These are phyloP conservation scores for Nettapus auritus DNA, from an alignment of 2,113 vertebrate genomes.

Conservation along the genomic window DNA sequence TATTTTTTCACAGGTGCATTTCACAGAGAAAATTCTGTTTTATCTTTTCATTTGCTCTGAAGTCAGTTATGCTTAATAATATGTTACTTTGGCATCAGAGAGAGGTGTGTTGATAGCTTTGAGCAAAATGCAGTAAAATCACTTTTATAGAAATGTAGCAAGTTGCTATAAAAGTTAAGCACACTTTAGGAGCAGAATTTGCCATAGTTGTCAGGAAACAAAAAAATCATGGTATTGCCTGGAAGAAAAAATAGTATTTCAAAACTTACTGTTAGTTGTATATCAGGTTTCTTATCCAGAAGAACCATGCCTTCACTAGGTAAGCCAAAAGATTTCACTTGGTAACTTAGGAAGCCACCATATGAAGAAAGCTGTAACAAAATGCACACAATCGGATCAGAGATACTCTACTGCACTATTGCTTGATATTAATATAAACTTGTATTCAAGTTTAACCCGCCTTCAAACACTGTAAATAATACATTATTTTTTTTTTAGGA, in stretches of 20 bases:
- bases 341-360: constrained; percentile 90
- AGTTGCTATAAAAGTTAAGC: not conserved
- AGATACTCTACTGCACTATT: not conserved
- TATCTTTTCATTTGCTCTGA: not conserved
- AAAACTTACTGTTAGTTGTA: constrained; percentile 83
- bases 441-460: not conserved
- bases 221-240: not conserved
- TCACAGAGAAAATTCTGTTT: not conserved
- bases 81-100: not conserved
- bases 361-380: constrained; percentile 90
- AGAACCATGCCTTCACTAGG: constrained; percentile 90
- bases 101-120: not conserved
- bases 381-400: not conserved
- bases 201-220: not conserved
- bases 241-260: not conserved
- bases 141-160: not conserved
- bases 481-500: not conserved
- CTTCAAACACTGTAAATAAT: not conserved
- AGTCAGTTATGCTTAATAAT: not conserved
- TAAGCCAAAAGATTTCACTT: constrained; percentile 92
- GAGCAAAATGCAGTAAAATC: not conserved
- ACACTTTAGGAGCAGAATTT: not conserved
- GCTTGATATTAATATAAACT: not conserved
- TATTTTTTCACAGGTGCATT: not conserved
- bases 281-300: constrained; percentile 83